phyloP scores from a whole-genome alignment of 2,113 vertebrate species.

The Nyctibius bracteatus region DNA sequence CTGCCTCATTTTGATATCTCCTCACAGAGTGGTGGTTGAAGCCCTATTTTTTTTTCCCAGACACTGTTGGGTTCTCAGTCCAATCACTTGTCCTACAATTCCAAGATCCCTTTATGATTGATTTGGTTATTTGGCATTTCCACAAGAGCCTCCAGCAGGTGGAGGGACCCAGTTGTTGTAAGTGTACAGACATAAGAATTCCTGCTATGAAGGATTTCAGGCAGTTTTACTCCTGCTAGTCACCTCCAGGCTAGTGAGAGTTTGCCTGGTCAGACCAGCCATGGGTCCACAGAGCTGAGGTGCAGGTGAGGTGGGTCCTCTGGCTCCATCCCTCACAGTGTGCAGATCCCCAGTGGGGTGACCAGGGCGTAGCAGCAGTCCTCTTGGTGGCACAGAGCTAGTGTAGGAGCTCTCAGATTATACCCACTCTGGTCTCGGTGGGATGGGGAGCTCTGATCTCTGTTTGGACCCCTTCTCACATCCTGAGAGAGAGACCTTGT shows the following conservation, averaged over 20 bases:
- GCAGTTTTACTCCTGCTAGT: neutral
- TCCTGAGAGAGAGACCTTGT: neutral
- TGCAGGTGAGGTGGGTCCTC: neutral
- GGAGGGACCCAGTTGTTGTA: neutral
- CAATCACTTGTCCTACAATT: neutral
- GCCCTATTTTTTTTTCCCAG: neutral
- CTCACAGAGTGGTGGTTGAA: neutral
- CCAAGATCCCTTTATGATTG: neutral
- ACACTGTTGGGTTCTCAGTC: fast-evolving
- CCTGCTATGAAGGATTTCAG: neutral
- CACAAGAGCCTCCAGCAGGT: neutral
- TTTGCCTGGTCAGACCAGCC: neutral
- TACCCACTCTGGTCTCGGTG: fast-evolving
- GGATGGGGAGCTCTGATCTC: neutral
- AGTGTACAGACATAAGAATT: neutral
- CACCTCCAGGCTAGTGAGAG: neutral
- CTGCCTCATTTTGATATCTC: neutral
- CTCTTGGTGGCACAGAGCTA: neutral
- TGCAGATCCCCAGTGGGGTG: too few relatives aligned
- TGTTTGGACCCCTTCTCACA: neutral
- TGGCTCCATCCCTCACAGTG: neutral
- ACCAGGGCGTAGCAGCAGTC: neutral
- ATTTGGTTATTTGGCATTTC: neutral
- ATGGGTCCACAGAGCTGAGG: neutral
- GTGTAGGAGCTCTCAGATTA: neutral